phyloP scores from a whole-genome alignment of 2,888 invertebrate species.

The Caenorhabditis uteleia region DNA sequence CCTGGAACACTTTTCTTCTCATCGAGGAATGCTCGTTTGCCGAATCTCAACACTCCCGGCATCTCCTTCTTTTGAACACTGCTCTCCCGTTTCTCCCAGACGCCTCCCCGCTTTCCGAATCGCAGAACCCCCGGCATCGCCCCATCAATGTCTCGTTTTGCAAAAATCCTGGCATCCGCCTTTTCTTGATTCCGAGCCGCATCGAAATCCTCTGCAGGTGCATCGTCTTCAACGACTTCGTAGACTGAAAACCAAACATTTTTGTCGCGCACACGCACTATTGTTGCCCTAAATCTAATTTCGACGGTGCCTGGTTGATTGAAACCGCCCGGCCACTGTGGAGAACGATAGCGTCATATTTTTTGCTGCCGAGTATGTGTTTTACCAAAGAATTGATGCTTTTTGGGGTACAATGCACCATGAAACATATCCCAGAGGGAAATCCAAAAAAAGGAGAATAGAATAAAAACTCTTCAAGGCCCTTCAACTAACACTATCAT shows the following conservation, averaged over 20 bases:
- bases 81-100: slow-evolving; percentile 40
- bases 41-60: slow-evolving; percentile 52
- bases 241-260: slow-evolving; percentile 38
- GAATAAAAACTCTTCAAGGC: too few relatives aligned
- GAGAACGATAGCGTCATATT: too few relatives aligned
- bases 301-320: too few relatives aligned
- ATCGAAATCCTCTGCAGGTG: slow-evolving; percentile 34
- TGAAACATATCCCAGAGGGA: too few relatives aligned
- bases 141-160: slow-evolving; percentile 50
- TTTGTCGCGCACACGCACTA: too few relatives aligned
- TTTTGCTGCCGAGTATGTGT: too few relatives aligned
- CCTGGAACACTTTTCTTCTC: slow-evolving; percentile 57
- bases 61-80: slow-evolving; percentile 48
- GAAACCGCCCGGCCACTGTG: too few relatives aligned
- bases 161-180: slow-evolving; percentile 33
- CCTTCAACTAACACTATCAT: too few relatives aligned
- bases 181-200: slow-evolving; percentile 22
- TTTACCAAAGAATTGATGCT: too few relatives aligned
- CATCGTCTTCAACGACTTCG: slow-evolving; percentile 39
- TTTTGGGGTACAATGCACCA: too few relatives aligned
- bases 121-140: slow-evolving; percentile 65
- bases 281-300: too few relatives aligned
- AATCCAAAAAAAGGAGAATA: too few relatives aligned
- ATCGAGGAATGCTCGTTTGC: slow-evolving; percentile 42
- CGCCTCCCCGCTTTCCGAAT: slow-evolving; percentile 61